Base-by-base conservation (phyloP, 2,888 invertebrate species). In the Crocallis elinguaria region DNA sequence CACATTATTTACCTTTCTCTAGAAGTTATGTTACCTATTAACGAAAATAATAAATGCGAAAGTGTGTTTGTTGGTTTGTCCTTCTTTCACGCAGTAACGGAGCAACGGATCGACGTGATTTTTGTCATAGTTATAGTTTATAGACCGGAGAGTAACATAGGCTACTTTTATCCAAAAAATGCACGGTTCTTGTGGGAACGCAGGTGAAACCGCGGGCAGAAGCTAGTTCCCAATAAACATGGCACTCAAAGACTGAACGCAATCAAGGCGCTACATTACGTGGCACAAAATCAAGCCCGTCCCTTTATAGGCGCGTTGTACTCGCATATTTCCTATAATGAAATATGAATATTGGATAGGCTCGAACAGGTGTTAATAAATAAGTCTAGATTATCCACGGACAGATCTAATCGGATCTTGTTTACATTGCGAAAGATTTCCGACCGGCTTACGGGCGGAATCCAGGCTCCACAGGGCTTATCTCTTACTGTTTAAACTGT, bases 391-490 rank as follows among this genome's bases (percentile, higher is more conserved):
- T 86, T 82, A 85, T 84, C 83, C 73, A 65, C 54, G 44, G 73
- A 75, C 68, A 71, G 74, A 84, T 87, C 82, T 87, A 85, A 88
- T 89, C 88, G 69, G 77, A 83, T 86, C 85, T 77, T 88, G 87
- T 89, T 87, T 85, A 86, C 86, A 85, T 79, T 81, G 77, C 75
- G 71, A 83, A 77, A 79, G 75, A 75, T 76, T 78, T 73, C 75
- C 62, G 53, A 60, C 56, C 66, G 66, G 63, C 67, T 60, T 65
- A 63, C 62, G 57, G 62, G 64, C 64, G 60, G 53, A 61, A 60
- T 62, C 49, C 53, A 49, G 61, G 23, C 17, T 48, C 44, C 29
- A 43, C 57, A 54, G n/a, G 61, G 64, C 69, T 77, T 86, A 85
- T 86, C 84, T 71, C 43, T 62, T 55, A 61, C 77, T 77, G 77